Evolutionary conservation across 2,113 vertebrate species (phyloP).

Genomic region (Hypanus sabinus): DNA sequence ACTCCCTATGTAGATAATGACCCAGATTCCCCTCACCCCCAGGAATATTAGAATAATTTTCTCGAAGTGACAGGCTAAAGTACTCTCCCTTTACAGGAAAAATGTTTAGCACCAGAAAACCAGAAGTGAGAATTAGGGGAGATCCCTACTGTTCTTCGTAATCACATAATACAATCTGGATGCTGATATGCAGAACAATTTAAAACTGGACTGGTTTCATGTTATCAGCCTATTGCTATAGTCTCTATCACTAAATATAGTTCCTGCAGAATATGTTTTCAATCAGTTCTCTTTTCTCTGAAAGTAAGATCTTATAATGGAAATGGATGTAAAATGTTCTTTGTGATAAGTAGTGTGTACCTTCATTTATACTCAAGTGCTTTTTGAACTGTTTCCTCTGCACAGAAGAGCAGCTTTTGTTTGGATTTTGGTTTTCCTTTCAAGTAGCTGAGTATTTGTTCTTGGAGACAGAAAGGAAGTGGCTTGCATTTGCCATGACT

Average conservation of each 20-base stretch:
- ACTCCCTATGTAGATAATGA: neutral
- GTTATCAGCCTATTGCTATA: no score
- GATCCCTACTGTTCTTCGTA: neutral
- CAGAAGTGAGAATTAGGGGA: neutral
- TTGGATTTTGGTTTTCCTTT: conserved; percentile 76
- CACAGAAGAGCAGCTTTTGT: conserved; percentile 56
- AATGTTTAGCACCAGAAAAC: neutral
- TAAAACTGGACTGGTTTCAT: neutral
- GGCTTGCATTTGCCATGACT: conserved; percentile 66
- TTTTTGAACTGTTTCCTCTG: conserved; percentile 36
- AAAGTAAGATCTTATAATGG: neutral
- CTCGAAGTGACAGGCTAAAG: neutral
- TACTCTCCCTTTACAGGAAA: no score
- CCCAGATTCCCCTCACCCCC: neutral
- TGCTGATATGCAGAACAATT: neutral
- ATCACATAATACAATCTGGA: neutral
- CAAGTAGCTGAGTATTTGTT: conserved; percentile 77
- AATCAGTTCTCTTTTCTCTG: neutral
- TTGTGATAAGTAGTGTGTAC: neutral
- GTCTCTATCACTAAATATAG: neutral
- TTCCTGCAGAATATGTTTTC: neutral
- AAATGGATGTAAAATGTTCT: neutral
- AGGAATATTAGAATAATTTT: neutral
- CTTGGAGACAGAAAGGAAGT: conserved; percentile 56
- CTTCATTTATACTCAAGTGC: neutral